phyloP scores from a whole-genome alignment of 2,888 invertebrate species.

The Chrysolina americana region DNA sequence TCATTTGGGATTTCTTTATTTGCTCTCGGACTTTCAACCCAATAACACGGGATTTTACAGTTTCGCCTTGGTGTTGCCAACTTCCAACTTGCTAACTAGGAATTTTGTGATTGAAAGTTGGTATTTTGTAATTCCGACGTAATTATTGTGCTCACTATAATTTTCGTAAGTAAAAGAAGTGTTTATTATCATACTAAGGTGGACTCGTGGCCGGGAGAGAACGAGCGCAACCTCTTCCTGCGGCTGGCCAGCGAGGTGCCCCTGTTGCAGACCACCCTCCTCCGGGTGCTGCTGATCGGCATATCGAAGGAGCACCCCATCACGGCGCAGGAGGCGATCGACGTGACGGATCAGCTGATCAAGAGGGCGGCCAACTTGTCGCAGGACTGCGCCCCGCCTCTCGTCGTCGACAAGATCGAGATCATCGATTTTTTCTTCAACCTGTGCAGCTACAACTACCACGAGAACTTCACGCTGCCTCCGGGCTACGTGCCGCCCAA shows the following conservation, averaged over 20 bases:
- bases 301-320: constrained; percentile 82
- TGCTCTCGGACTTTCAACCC: too few relatives aligned
- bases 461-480: constrained; percentile 92
- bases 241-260: constrained; percentile 91
- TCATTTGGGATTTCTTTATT: too few relatives aligned
- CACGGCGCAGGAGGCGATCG: constrained; percentile 86
- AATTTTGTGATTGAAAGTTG: too few relatives aligned
- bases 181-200: constrained; percentile 28
- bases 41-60: too few relatives aligned
- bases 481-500: constrained; percentile 86
- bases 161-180: too few relatives aligned
- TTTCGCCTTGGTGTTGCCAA: too few relatives aligned
- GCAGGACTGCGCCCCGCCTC: constrained; percentile 79
- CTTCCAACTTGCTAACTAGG: too few relatives aligned
- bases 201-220: constrained; percentile 76
- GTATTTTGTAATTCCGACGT: too few relatives aligned
- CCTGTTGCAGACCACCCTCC: constrained; percentile 86
- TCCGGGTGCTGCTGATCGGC: constrained; percentile 88
- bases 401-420: constrained; percentile 85
- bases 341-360: constrained; percentile 88
- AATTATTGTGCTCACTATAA: too few relatives aligned
- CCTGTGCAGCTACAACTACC: constrained; percentile 91
- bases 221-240: constrained; percentile 84
- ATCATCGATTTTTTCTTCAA: constrained; percentile 92
- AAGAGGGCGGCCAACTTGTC: constrained; percentile 87